phyloP scores from a whole-genome alignment of 2,113 vertebrate species.

The Capreolus pygargus region DNA sequence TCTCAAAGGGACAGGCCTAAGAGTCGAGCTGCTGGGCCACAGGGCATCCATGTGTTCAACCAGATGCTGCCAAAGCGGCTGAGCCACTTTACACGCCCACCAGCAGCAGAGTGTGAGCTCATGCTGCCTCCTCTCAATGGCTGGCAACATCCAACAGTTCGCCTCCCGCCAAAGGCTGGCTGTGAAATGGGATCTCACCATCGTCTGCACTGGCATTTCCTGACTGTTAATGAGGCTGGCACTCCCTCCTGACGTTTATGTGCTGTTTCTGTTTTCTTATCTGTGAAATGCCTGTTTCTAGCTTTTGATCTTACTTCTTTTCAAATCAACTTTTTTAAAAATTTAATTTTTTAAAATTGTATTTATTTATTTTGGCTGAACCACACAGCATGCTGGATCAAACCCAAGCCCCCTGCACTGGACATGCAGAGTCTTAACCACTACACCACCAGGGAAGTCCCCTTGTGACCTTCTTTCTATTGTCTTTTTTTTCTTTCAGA shows the following conservation, averaged over 20 bases:
- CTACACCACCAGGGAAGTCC: not conserved
- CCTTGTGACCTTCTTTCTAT: not conserved
- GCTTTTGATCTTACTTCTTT: not conserved
- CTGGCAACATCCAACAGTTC: not conserved
- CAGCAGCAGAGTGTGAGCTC: too few relatives aligned
- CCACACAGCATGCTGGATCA: not conserved
- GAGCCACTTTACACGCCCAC: not conserved
- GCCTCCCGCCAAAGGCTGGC: not conserved
- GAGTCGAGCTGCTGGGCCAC: not conserved
- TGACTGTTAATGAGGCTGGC: not conserved
- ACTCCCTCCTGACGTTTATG: not conserved
- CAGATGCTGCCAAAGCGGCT: not conserved
- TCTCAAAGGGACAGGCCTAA: not conserved
- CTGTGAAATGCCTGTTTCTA: not conserved
- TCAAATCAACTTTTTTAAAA: not conserved
- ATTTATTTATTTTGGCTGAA: not conserved
- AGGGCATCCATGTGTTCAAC: not conserved
- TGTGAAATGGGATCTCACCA: not conserved
- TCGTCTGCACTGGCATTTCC: not conserved
- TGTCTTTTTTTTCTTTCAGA: not conserved
- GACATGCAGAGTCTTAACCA: not conserved
- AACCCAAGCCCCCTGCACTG: not conserved
- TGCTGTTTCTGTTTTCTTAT: not conserved
- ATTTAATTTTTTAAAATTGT: not conserved
- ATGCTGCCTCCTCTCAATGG: not conserved